Base-by-base conservation (phyloP, 2,888 invertebrate species). In the Aphidius colemani region DNA sequence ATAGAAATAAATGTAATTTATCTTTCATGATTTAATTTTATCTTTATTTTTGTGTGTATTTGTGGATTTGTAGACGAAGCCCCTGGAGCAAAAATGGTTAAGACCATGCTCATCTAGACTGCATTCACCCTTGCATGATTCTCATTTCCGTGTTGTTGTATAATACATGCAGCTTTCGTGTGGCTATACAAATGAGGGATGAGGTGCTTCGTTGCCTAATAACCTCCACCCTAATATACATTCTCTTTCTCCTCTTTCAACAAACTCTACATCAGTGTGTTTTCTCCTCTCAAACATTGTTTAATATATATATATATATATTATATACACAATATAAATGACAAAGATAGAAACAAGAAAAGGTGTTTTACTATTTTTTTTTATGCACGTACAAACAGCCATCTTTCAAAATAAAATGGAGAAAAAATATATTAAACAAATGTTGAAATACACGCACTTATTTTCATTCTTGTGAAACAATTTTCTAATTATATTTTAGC, bases 121-220 rank as follows among this genome's bases (percentile, higher is more conserved):
- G 65, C 70, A 69, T 69, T 66, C 66, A 67, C 66, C 68, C 68
- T 67, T 72, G 70, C 74, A 71, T 72, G 76, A 75, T 80, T 80
- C 5, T 30, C 79, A 80, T 81, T 81, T 80, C 78, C 78, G 77
- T 78, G 80, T 78, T 79, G 80, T 80, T 82, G 80, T 80, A 82
- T 82, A 81, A 82, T 82, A 80, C 79, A 82, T 77, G 78, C 75
- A 79, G 79, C 78, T 74, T 30, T 30, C 30, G 77, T 78, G 78
- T 74, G 78, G 81, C 77, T 78, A 77, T 78, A 74, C 75, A 76
- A 78, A 80, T 81, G 80, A 81, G 76, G 78, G 78, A 81, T 78
- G 81, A 79, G 81, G 78, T 80, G 79, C 78, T 74, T 76, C 76
- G 79, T 79, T 80, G 78, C 80, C 80, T 79, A 80, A 80, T 80